Base-by-base conservation (phyloP, 1,140 invertebrate genomes). In the Dryas iulia region DNA sequence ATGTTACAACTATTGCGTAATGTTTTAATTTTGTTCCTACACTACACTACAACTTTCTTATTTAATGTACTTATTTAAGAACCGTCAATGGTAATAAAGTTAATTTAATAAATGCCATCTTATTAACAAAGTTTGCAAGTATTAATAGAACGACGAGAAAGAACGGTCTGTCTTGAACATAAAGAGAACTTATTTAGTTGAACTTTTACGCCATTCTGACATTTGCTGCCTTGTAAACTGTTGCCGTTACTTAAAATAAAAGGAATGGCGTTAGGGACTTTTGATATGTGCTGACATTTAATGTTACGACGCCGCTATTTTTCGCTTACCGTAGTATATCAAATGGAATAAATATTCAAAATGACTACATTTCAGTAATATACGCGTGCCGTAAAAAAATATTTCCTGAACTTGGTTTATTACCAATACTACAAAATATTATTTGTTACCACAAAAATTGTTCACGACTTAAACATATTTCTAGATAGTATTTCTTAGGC, bases 221-320 rank as follows among this genome's bases (percentile, higher is more conserved):
- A 14, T 59, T 21, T 12, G 8, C 30, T 59, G 57, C 6, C 18
- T 59, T 30, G 3, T 12, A 59, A 33, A n/a, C 23, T 24, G 6
- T 25, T 14, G n/a, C 11, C 18, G n/a, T 60, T 39, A 4, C 28
- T 25, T 25, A 47, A 39, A 61, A 47, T 3, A n/a, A 58, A 58
- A 35, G n/a, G 47, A 28, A 60, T 24, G 23, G 39, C 21, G 59
- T n/a, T 47, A 24, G 24, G 11, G 25, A 47, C 54, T 25, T 54
- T 10, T n/a, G 63, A 18, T 65, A 39, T 21, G 23, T 39, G 63
- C 21, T 58, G 54, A 58, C 63, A 47, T 65, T 58, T 33, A 65
- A 65, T 25, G 63, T 65, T 58, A 65, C 54, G 54, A 58, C 54
- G n/a, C 28, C 30, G 24, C 24, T 1, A 11, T 47, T 47, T 18